phyloP scores from a whole-genome alignment of 2,797 vertebrate species.

The Telmatherina bonti region DNA sequence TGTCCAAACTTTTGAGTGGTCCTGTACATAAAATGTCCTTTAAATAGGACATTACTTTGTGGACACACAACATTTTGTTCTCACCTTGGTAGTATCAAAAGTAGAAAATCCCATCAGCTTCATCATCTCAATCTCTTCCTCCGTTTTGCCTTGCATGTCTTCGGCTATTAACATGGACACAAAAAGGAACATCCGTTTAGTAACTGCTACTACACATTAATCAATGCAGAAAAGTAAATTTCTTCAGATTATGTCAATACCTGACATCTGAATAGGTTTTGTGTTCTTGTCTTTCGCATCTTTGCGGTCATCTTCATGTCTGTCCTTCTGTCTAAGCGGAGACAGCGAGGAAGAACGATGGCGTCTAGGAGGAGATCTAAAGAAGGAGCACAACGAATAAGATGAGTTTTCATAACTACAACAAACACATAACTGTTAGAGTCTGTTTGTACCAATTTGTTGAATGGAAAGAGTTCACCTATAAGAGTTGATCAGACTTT shows the following conservation, averaged over 20 bases:
- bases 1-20: no score
- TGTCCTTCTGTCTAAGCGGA: constrained; percentile 88
- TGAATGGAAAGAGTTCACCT: neutral
- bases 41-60: constrained; percentile 76
- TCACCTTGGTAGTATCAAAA: constrained; percentile 93
- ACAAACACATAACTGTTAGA: neutral
- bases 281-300: constrained; percentile 84
- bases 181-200: neutral
- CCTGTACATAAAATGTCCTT: no score
- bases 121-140: constrained; percentile 99
- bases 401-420: constrained; percentile 50
- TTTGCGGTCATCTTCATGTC: constrained; percentile 91
- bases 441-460: neutral
- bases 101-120: constrained; percentile 93
- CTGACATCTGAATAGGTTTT: constrained; percentile 93
- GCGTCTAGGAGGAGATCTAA: constrained; percentile 88
- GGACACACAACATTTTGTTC: constrained; percentile 52
- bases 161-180: constrained; percentile 81
- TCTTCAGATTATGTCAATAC: constrained; percentile 66
- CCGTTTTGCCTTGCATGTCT: constrained; percentile 94
- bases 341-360: constrained; percentile 90
- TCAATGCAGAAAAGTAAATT: neutral
- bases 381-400: constrained; percentile 29
- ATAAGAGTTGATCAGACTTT: neutral
- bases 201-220: neutral